phyloP scores from a whole-genome alignment of 2,797 vertebrate genomes.

The Pantherophis vulpinus region DNA sequence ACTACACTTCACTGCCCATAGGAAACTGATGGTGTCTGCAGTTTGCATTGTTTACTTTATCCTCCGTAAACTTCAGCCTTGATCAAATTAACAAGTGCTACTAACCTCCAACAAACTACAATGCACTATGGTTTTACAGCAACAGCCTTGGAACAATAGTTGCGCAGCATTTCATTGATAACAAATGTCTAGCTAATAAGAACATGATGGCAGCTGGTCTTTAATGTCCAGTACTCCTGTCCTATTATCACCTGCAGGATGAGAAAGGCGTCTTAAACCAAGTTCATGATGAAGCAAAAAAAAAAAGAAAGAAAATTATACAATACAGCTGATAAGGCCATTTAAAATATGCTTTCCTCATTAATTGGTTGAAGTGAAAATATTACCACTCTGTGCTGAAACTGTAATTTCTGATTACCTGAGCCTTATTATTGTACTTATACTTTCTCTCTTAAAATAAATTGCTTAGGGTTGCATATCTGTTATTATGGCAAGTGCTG shows the following conservation, averaged over 20 bases:
- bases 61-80: slow-evolving; percentile 89
- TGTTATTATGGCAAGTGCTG: background rate
- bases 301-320: background rate
- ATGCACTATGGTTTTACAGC: slow-evolving; percentile 79
- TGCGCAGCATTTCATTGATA: slow-evolving; percentile 68
- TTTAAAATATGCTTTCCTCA: background rate
- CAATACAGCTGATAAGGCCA: background rate
- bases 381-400: background rate
- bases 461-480: background rate
- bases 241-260: slow-evolving; percentile 15
- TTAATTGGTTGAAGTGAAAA: background rate
- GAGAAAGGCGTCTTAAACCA: background rate
- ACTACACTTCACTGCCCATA: slow-evolving; percentile 98
- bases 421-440: slow-evolving; percentile 1
- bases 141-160: slow-evolving; percentile 77
- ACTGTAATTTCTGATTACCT: slow-evolving; percentile 8
- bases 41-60: slow-evolving; percentile 99
- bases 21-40: slow-evolving; percentile 99
- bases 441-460: background rate
- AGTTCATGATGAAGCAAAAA: rapidly evolving
- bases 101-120: slow-evolving; percentile 81
- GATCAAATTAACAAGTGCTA: slow-evolving; percentile 93
- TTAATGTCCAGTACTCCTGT: slow-evolving; percentile 27
- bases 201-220: slow-evolving; percentile 57
- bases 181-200: slow-evolving; percentile 66